Evolutionary conservation across 2,797 vertebrate genomes (phyloP).

Genomic region (Chanos chanos): DNA sequence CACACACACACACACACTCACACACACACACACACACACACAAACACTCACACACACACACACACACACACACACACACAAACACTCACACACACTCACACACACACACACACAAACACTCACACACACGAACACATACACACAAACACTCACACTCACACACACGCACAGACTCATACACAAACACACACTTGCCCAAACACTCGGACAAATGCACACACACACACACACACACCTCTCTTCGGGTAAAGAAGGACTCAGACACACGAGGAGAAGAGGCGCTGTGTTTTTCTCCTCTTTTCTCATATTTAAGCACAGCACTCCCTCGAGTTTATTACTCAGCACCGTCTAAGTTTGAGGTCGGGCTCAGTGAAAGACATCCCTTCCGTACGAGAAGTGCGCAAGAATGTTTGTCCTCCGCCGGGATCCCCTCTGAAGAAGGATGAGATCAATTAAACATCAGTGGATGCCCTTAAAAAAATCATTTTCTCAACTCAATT

Average conservation of each 20-base stretch:
- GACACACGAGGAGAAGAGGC: background rate
- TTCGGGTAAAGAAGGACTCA: background rate
- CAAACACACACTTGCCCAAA: background rate
- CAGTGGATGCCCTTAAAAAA: slow-evolving; percentile 40
- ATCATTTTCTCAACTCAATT: slow-evolving; percentile 42
- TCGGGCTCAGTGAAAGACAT: slow-evolving; percentile 14
- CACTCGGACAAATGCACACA: background rate
- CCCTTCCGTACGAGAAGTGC: background rate
- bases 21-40: background rate
- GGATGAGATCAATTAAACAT: slow-evolving; percentile 53
- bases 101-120: background rate
- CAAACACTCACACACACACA: background rate
- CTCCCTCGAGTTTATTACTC: slow-evolving; percentile 14
- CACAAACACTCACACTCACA: too few relatives aligned
- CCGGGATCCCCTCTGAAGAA: slow-evolving; percentile 27
- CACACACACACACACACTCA: background rate
- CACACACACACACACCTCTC: background rate
- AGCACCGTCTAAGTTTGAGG: slow-evolving; percentile 12
- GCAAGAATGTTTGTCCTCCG: slow-evolving; percentile 38
- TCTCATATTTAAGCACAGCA: slow-evolving; percentile 4
- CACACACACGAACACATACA: background rate
- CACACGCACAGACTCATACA: background rate
- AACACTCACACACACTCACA: background rate
- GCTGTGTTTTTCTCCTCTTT: slow-evolving; percentile 12
- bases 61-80: background rate